Base-by-base conservation (phyloP, 2,888 invertebrate genomes). In the Eustalomyia histrio region DNA sequence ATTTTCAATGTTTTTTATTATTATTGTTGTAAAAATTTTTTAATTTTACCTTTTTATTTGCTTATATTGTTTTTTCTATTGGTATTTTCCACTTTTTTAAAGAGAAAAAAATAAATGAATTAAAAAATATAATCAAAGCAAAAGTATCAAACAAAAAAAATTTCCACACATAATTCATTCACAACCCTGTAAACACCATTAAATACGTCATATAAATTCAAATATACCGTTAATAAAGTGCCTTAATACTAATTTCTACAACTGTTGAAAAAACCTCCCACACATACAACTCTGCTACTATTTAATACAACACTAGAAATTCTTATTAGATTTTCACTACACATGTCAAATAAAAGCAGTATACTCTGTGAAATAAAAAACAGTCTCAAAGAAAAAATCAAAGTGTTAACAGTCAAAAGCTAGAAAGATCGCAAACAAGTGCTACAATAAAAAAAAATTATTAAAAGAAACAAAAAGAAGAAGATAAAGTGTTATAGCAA, bases 301-400 rank as follows among this genome's bases (percentile, higher is more conserved):
- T 52, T 43, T 29, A 5, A 47, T 47, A 14, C 78, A 78, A 72
- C 72, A 10, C 18, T 72, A 61, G 39, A 78, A 65, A 65, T 78
- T 72, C 72, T 53, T 39, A 78, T 78, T 65, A 65, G 65, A 78
- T 72, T 69, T 68, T 63, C 63, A 57, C 24, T 53, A 57, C 63
- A 76, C 63, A 64, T 76, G 74, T 67, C 63, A 71, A 79, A 84
- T 84, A 84, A 80, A 84, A 83, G 71, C 79, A 64, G 47, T 21
- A 47, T 52, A 52, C 69, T 71, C 73, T 75, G 72, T 47, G 67
- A 75, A 71, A 82, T 65, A 55, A 60, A 76, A 83, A 79, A 76
- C 79, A 84, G 84, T 85, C 84, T 75, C 75, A 68, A 68, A 83
- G 79, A 68, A 73, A 82, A 80, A 80, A 68, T 78, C 68, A 69